Conservation (phyloP, 2,113 vertebrate genomes). For the Chitala chitala region DNA sequence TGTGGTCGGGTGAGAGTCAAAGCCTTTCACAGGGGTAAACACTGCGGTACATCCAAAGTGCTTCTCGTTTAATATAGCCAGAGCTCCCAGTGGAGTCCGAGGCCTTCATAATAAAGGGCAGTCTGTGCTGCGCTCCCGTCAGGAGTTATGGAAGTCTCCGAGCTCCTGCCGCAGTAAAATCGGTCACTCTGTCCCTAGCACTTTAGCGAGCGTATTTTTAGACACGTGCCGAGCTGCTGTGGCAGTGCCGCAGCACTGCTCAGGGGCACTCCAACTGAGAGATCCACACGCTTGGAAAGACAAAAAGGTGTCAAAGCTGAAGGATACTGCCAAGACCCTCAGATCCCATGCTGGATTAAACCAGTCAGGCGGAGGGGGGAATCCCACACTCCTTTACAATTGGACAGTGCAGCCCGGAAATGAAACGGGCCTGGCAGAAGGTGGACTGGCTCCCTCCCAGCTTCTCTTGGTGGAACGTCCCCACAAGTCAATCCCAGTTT, state of each 20-base stretch:
- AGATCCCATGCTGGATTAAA: background rate
- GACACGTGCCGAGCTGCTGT: background rate
- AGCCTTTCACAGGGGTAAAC: background rate
- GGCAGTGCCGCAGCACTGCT: background rate
- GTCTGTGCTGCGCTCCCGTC: background rate
- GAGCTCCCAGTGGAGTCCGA: background rate
- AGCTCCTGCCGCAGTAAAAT: background rate
- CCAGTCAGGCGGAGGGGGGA: background rate
- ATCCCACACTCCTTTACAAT: conserved; percentile 26
- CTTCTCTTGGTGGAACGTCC: background rate
- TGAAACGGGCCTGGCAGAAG: conserved; percentile 25
- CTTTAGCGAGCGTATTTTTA: background rate
- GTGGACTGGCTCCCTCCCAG: background rate
- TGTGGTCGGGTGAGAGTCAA: no score
- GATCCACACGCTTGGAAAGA: background rate
- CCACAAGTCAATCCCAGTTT: no score
- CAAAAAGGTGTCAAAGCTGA: background rate
- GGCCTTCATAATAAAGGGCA: background rate
- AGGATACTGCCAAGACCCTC: background rate
- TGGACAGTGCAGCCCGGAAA: conserved; percentile 33
- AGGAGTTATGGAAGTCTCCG: background rate
- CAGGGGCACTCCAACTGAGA: background rate
- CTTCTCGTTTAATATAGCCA: background rate
- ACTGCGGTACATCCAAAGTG: no score
- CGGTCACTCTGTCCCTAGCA: background rate